Conservation (phyloP, 2,797 vertebrate species). For the Craterocephalus amniculus region DNA sequence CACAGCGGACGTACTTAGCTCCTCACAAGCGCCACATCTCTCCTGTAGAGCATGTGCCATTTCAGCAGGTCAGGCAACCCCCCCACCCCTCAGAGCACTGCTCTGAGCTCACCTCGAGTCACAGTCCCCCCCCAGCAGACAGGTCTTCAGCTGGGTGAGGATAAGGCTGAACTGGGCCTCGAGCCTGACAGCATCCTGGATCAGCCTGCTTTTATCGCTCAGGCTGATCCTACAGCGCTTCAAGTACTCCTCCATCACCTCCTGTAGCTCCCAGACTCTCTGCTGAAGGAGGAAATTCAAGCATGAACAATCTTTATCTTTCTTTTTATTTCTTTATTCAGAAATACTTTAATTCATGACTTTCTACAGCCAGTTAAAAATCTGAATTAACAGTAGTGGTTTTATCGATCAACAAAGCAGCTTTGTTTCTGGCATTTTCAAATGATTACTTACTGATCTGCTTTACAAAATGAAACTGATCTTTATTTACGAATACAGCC, state of each 20-base stretch:
- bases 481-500: too few species aligned
- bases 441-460: too few species aligned
- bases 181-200: constrained; percentile 71
- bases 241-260: constrained; percentile 80
- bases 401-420: too few species aligned
- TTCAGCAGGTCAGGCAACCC: neutral
- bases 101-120: constrained; percentile 65
- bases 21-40: neutral
- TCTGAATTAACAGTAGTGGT: too few species aligned
- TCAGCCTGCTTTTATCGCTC: constrained; percentile 56
- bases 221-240: constrained; percentile 77
- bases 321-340: neutral
- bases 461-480: too few species aligned
- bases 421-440: too few species aligned
- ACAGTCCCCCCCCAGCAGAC: constrained; percentile 69
- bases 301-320: neutral
- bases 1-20: neutral
- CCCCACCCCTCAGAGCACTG: too few species aligned
- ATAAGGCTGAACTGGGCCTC: constrained; percentile 75
- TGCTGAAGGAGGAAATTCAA: constrained; percentile 30
- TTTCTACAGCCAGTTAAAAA: neutral
- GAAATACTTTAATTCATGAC: neutral
- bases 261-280: constrained; percentile 73
- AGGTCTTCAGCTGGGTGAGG: constrained; percentile 78
- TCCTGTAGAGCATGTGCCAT: neutral